Conservation (phyloP, 2,113 vertebrate genomes). For the Entelurus aequoreus region DNA sequence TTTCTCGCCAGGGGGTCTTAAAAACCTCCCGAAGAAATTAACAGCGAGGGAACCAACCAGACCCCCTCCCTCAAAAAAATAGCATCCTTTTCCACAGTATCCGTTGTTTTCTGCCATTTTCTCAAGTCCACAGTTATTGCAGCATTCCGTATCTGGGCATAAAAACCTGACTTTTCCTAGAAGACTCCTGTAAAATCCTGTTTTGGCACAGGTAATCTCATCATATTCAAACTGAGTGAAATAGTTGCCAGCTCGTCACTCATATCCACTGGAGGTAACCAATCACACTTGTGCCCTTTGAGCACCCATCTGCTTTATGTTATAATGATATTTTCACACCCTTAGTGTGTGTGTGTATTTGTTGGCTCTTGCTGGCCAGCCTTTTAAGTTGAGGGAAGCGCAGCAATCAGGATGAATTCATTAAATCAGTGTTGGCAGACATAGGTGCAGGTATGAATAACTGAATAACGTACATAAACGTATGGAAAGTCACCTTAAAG, state of each 20-base stretch:
- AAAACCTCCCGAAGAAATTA: not conserved
- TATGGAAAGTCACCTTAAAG: constrained; percentile 42
- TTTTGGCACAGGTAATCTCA: no score
- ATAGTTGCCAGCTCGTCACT: constrained; percentile 25
- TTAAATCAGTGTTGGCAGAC: constrained; percentile 33
- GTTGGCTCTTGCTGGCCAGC: constrained; percentile 22
- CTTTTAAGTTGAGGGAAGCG: constrained; percentile 46
- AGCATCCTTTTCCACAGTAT: no score
- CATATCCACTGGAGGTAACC: constrained; percentile 35
- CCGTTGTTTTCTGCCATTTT: no score
- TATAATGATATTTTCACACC: constrained; percentile 51
- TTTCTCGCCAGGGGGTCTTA: not conserved
- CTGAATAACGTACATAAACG: constrained; percentile 25
- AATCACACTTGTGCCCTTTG: constrained; percentile 60
- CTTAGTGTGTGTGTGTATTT: not conserved
- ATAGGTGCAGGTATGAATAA: constrained; percentile 16
- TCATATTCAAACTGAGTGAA: not conserved
- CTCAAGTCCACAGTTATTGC: no score
- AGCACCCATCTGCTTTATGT: constrained; percentile 44
- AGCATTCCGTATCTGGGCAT: no score
- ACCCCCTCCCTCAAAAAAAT: no score
- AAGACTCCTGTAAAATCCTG: no score
- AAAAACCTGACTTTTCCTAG: no score
- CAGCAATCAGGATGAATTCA: constrained; percentile 46
- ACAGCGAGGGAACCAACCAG: not conserved